These are phyloP conservation scores for Acholoe squamosa DNA, from an alignment of 2,888 invertebrate species.

Conservation along the genomic window DNA sequence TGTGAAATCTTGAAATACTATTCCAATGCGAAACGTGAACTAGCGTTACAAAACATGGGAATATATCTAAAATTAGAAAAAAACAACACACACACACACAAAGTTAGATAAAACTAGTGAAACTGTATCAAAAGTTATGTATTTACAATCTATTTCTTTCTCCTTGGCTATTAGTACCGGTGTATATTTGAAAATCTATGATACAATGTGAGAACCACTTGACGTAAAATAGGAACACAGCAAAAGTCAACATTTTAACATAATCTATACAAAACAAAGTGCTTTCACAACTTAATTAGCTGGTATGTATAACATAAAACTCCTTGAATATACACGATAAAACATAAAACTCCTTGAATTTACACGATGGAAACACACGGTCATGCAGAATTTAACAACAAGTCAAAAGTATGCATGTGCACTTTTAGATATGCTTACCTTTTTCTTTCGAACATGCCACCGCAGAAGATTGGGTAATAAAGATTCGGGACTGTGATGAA, in stretches of 20 bases:
- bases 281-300: not conserved
- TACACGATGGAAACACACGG: too few relatives aligned
- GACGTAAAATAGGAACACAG: not conserved
- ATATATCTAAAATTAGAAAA: not conserved
- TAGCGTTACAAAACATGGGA: too few relatives aligned
- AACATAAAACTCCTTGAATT: too few relatives aligned
- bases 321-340: too few relatives aligned
- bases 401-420: not conserved
- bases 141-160: too few relatives aligned
- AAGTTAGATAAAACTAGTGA: not conserved
- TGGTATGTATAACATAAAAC: not conserved
- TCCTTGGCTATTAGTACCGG: too few relatives aligned
- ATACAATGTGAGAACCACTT: not conserved
- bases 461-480: conserved; percentile 68
- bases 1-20: not conserved
- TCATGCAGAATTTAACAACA: too few relatives aligned
- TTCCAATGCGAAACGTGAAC: too few relatives aligned
- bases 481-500: conserved; percentile 65
- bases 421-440: conserved; percentile 51
- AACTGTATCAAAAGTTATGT: not conserved
- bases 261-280: not conserved
- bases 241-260: not conserved
- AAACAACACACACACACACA: not conserved
- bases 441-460: conserved; percentile 63
- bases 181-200: not conserved